Conservation (phyloP, 2,113 vertebrate species). For the Rana temporaria region DNA sequence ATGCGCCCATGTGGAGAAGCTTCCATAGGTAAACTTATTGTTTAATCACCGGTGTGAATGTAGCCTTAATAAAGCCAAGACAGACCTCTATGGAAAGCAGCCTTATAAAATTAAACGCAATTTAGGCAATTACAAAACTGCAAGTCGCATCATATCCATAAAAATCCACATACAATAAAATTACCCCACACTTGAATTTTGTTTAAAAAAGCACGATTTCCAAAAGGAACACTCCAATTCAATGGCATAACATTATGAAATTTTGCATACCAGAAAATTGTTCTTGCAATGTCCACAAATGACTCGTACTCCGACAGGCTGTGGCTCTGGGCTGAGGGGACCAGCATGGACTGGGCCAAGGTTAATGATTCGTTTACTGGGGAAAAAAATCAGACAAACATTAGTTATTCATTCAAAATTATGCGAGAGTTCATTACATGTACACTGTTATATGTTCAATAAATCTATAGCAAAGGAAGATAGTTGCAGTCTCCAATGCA, state of each 20-base stretch:
- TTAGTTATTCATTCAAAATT: neutral
- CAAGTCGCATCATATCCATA: too few relatives aligned
- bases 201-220: too few relatives aligned
- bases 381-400: conserved; percentile 16
- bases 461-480: neutral
- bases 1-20: too few relatives aligned
- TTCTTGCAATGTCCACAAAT: conserved; percentile 93
- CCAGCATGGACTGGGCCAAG: conserved; percentile 89
- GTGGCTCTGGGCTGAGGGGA: conserved; percentile 86
- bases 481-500: neutral
- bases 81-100: too few relatives aligned
- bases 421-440: neutral
- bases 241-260: neutral
- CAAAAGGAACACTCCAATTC: too few relatives aligned
- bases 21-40: too few relatives aligned
- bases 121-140: too few relatives aligned
- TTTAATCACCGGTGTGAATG: too few relatives aligned
- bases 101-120: too few relatives aligned
- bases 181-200: too few relatives aligned
- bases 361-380: conserved; percentile 92
- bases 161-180: too few relatives aligned
- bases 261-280: conserved; percentile 83
- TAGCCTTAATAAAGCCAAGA: too few relatives aligned
- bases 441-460: neutral
- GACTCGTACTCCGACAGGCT: conserved; percentile 86